phyloP scores from a whole-genome alignment of 2,113 vertebrate genomes.

The Aythya baeri region DNA sequence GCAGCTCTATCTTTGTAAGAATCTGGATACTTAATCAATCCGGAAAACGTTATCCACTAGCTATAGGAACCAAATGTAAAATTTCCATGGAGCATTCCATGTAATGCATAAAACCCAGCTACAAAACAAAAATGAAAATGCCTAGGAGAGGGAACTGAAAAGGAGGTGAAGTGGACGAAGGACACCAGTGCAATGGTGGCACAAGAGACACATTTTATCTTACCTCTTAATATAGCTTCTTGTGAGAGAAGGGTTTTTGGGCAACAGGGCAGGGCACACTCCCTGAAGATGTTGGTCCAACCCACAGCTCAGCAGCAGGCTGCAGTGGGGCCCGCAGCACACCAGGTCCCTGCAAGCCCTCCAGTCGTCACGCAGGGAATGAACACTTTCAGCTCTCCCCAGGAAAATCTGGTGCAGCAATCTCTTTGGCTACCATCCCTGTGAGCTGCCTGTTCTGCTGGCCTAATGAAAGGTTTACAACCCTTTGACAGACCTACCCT shows the following conservation, averaged over 20 bases:
- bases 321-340: neutral
- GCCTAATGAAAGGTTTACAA: neutral
- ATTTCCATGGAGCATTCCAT: neutral
- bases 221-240: neutral
- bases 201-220: neutral
- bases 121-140: constrained; percentile 28
- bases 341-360: rapidly evolving
- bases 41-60: neutral
- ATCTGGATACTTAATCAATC: neutral
- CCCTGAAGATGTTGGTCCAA: neutral
- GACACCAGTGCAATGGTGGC: rapidly evolving
- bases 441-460: neutral
- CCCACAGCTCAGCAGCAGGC: neutral
- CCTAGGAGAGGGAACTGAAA: neutral
- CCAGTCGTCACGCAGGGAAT: neutral
- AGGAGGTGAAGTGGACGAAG: neutral
- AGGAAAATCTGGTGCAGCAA: neutral
- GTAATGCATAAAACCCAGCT: neutral
- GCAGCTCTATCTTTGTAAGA: neutral
- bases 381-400: neutral
- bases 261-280: neutral
- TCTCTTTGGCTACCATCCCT: neutral
- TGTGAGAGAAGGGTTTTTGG: neutral
- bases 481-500: neutral
- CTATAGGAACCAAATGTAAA: neutral